A percentile compares a stretch with the other conserved stretches of the same genome.
Conservation (phyloP, 2,888 invertebrate genomes). For the Mycalesis mineus region DNA sequence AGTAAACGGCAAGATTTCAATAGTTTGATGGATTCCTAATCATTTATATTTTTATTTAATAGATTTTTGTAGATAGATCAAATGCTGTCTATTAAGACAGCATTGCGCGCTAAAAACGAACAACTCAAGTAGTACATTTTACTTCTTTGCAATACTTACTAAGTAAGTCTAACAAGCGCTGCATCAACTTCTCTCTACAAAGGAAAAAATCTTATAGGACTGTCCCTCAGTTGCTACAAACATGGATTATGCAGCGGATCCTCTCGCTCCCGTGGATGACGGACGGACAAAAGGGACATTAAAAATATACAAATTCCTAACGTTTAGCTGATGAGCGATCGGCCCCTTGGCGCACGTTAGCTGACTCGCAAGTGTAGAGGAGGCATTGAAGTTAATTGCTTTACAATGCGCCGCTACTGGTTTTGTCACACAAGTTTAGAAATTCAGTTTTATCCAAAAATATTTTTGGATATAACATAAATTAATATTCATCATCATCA, state of each 20-base stretch:
- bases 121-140: too few relatives aligned
- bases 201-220: background rate
- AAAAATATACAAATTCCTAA: conserved; percentile 50
- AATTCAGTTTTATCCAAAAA: conserved; percentile 3
- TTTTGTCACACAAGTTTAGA: conserved; percentile 15
- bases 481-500: too few relatives aligned
- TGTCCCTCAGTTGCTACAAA: background rate
- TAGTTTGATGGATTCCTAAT: too few relatives aligned
- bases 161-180: too few relatives aligned
- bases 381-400: conserved; percentile 31
- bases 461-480: too few relatives aligned
- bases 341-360: conserved; percentile 48
- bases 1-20: too few relatives aligned
- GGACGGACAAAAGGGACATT: conserved; percentile 49
- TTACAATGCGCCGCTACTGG: conserved; percentile 27
- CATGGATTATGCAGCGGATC: conserved; percentile 41
- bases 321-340: conserved; percentile 56
- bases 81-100: too few relatives aligned
- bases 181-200: too few relatives aligned
- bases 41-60: too few relatives aligned
- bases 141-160: too few relatives aligned
- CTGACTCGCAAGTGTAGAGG: conserved; percentile 27
- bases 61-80: too few relatives aligned
- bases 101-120: too few relatives aligned
- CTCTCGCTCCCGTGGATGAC: conserved; percentile 37